A percentile compares a stretch with the other conserved stretches of the same genome.
Conservation (phyloP, 2,113 vertebrate species). For the Acrocephalus arundinaceus region DNA sequence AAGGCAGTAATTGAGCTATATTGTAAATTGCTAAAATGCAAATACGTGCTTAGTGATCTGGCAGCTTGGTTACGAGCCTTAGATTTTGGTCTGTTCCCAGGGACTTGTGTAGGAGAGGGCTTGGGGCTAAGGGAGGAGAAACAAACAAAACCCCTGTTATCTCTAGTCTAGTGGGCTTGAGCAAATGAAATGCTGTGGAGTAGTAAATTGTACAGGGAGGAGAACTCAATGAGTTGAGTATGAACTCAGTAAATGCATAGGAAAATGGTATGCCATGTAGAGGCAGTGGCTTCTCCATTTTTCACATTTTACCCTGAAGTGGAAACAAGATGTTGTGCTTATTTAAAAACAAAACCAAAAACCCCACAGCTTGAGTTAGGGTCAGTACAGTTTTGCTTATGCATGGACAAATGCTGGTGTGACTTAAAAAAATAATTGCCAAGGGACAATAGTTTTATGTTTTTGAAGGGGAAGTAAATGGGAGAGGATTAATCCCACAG, state of each 20-base stretch:
- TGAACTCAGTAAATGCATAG: not conserved
- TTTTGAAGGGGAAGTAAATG: not conserved
- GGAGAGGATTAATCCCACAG: not conserved
- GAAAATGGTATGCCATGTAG: not conserved
- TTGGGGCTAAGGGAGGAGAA: not conserved
- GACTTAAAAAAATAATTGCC: not conserved
- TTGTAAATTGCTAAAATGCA: not conserved
- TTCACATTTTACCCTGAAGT: not conserved
- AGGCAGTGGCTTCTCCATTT: not conserved
- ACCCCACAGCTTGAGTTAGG: not conserved
- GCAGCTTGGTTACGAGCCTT: not conserved
- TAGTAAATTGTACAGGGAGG: not conserved
- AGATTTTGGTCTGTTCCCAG: not conserved
- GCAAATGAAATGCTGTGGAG: not conserved
- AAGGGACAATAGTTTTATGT: not conserved
- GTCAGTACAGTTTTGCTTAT: not conserved
- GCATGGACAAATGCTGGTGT: not conserved
- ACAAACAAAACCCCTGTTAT: not conserved
- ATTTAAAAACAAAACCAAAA: not conserved
- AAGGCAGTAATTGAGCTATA: not conserved
- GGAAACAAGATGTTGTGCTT: not conserved
- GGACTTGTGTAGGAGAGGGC: not conserved
- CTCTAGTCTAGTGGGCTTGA: not conserved
- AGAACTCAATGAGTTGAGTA: not conserved
- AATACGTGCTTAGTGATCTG: not conserved